phyloP scores from a whole-genome alignment of 2,113 vertebrate genomes.

The Poicephalus meyeri region DNA sequence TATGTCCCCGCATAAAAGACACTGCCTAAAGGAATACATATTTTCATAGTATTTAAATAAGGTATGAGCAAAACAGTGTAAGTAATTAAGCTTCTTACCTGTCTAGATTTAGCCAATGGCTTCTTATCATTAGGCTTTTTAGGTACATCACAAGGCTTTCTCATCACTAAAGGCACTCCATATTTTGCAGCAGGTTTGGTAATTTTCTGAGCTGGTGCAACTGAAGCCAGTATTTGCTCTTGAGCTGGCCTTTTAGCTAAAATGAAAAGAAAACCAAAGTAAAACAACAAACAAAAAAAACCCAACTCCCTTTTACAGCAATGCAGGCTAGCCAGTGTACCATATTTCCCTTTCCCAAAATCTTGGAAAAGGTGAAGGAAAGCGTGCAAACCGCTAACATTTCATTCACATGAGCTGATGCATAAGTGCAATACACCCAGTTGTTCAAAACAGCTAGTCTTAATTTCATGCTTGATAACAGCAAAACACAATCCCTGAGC shows the following conservation, averaged over 20 bases:
- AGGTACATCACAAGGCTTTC: constrained; percentile 77
- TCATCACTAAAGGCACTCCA: constrained; percentile 91
- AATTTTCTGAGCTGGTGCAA: constrained; percentile 86
- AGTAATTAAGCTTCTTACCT: constrained; percentile 72
- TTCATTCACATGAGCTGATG: background rate
- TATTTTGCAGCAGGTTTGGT: constrained; percentile 97
- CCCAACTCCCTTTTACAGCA: background rate
- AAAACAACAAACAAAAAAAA: background rate
- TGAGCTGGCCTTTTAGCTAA: constrained; percentile 85
- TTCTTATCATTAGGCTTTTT: constrained; percentile 85
- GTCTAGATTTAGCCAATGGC: constrained; percentile 79
- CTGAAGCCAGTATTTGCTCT: constrained; percentile 71
- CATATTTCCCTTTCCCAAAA: background rate
- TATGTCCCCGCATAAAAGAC: background rate
- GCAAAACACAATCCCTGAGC: background rate
- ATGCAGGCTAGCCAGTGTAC: background rate
- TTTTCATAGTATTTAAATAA: background rate
- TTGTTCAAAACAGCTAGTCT: background rate
- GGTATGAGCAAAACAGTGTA: background rate
- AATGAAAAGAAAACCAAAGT: background rate
- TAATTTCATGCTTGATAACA: background rate
- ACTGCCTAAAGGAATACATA: background rate
- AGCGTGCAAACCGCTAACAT: background rate
- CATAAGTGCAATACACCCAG: background rate
- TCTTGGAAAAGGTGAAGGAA: background rate